These are phyloP conservation scores for Phalacrocorax aristotelis DNA, from an alignment of 2,113 vertebrate species.

Conservation along the genomic window DNA sequence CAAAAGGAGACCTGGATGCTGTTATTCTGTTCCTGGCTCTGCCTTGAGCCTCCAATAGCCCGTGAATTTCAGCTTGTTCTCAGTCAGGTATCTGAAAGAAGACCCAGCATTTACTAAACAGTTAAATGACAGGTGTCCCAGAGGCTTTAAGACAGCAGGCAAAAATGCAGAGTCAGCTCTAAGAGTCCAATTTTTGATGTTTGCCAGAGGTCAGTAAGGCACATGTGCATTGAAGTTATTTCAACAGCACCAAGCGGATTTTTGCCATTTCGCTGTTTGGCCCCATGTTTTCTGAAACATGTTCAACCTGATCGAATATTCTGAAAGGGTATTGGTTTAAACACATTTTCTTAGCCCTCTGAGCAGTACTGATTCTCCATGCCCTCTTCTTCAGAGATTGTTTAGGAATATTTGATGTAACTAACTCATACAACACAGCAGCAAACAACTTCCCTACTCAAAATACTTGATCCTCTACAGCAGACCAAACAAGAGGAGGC, in stretches of 20 bases:
- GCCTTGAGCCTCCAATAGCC: neutral
- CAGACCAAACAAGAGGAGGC: neutral
- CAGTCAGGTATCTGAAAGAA: neutral
- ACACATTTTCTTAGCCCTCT: neutral
- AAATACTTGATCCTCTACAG: neutral
- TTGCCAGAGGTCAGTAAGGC: neutral
- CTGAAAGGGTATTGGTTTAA: neutral
- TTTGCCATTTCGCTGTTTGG: neutral
- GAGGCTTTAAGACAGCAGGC: neutral
- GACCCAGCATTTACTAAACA: neutral
- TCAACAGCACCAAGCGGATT: neutral
- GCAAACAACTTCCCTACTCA: neutral
- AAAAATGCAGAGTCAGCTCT: neutral
- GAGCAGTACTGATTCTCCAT: neutral
- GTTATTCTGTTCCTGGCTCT: neutral
- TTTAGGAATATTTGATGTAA: neutral
- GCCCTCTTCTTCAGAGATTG: neutral
- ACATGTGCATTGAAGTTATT: neutral
- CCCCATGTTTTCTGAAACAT: neutral
- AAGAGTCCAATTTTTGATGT: neutral
- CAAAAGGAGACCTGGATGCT: neutral
- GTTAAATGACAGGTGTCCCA: neutral
- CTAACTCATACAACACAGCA: neutral
- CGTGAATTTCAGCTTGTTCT: neutral
- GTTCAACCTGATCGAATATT: neutral